Evolutionary conservation across 2,113 vertebrate species (phyloP), one percentile per base, ranked within the genome.

Genomic region (Sinocyclocheilus anophthalmus): DNA sequence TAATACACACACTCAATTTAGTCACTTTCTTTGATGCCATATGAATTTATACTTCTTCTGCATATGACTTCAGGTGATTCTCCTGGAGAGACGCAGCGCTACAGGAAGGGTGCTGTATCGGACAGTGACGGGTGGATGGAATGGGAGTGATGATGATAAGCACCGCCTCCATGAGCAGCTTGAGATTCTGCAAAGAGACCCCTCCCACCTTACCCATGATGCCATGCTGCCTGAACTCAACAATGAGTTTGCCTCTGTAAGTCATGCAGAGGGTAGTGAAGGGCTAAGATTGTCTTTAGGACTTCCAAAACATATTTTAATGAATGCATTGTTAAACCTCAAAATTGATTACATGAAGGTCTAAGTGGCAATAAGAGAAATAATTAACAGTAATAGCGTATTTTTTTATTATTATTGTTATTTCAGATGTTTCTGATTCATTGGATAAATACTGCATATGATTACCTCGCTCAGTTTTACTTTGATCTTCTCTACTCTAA

Each of bases 201-300:
- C 98, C 0, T 90, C 95, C 4, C 92, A 97, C 13, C 96, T 99
- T 57, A 96, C 91, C 5, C 93, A 93, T 0, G 96, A 98, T 30
- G 90, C 97, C 0, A 94, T 96, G 7, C 93, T 99, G 86, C 93
- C 95, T 0, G 97, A 99, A 73, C 91, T 99, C 83, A 97, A 95
- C 0, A 97, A 99, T 0, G 98, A 99, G 87, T 95, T 98, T 2
- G 97, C 97, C 1, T 96, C 97, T 0, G 97, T 99, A 92, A 96
- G 22, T 79, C 77, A 26, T 3, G 87, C 67, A 24, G 16, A 24
- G 48, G 10, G 18, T 22, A 37, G 16, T 69, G 65, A 69, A 30
- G 26, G 14, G 26, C 30, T 69, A 18, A 33, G 30, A 3, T 33
- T 67, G 65, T 69, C 65, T 69, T 33, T 69, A 16, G 16, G 30